These are phyloP conservation scores for Spea bombifrons DNA, from an alignment of 2,113 vertebrate genomes.

Conservation along the genomic window DNA sequence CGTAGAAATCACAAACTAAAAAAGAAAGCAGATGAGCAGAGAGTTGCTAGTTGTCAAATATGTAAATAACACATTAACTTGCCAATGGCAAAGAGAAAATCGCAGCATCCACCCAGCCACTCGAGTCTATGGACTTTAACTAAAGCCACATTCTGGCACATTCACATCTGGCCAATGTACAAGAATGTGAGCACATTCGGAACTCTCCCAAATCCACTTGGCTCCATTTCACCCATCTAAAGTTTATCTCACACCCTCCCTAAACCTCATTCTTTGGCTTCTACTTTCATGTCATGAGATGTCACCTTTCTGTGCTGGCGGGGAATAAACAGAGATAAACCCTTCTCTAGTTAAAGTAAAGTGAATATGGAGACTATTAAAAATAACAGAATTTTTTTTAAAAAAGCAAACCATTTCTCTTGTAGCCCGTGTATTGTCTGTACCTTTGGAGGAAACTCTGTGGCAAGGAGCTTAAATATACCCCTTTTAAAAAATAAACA, in stretches of 20 bases:
- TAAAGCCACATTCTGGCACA: slow-evolving; percentile 22
- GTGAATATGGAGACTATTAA: too few species aligned
- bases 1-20: too few species aligned
- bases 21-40: slow-evolving; percentile 2
- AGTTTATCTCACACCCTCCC: slow-evolving; percentile 3
- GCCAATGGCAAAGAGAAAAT: neutral
- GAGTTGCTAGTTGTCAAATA: neutral
- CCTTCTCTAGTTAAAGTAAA: neutral
- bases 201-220: slow-evolving; percentile 52
- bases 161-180: slow-evolving; percentile 49
- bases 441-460: too few species aligned
- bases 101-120: neutral
- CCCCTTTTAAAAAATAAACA: too few species aligned
- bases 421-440: too few species aligned
- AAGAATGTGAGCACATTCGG: slow-evolving; percentile 52
- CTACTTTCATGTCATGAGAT: neutral
- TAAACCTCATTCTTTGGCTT: slow-evolving; percentile 33
- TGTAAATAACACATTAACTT: neutral
- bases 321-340: neutral
- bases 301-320: neutral
- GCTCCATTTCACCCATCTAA: slow-evolving; percentile 44
- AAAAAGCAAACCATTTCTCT: too few species aligned
- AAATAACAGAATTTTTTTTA: too few species aligned
- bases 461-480: too few species aligned
- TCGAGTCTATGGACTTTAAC: neutral